These are phyloP conservation scores for Zootermopsis nevadensis DNA, from an alignment of 2,888 invertebrate species.

Conservation along the genomic window DNA sequence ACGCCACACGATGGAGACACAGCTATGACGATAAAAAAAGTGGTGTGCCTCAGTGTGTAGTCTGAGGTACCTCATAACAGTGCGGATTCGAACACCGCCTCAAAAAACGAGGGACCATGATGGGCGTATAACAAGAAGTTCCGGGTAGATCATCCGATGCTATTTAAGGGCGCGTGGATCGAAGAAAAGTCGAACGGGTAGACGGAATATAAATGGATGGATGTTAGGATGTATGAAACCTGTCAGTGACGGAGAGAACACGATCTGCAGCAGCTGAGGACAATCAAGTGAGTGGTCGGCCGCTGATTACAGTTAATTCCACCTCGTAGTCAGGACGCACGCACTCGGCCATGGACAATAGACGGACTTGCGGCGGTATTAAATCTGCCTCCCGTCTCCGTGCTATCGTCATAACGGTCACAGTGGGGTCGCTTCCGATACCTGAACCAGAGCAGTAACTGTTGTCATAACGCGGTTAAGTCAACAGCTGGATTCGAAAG, in stretches of 20 bases:
- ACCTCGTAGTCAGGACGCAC: neutral
- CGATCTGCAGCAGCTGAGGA: slow-evolving; percentile 8
- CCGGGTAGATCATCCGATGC: too few species aligned
- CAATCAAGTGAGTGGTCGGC: slow-evolving; percentile 20
- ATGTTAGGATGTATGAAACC: neutral
- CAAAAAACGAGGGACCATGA: too few species aligned
- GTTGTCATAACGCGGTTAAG: neutral
- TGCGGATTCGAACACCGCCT: too few species aligned
- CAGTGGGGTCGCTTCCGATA: slow-evolving; percentile 6
- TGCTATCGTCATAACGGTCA: slow-evolving; percentile 27
- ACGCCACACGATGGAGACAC: neutral
- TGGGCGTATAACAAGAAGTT: too few species aligned
- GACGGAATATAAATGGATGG: too few species aligned
- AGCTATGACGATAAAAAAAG: too few species aligned
- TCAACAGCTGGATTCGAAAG: too few species aligned
- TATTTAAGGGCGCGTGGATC: too few species aligned
- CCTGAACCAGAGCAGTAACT: neutral
- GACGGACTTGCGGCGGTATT: slow-evolving; percentile 16
- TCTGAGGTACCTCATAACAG: too few species aligned
- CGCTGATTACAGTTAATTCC: slow-evolving; percentile 31
- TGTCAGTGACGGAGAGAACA: neutral
- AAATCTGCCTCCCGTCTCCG: slow-evolving; percentile 17
- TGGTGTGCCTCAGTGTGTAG: too few species aligned
- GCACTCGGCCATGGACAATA: slow-evolving; percentile 37
- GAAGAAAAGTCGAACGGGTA: too few species aligned